Conservation (phyloP, 2,888 invertebrate species). For the Phrixothrix hirtus region DNA sequence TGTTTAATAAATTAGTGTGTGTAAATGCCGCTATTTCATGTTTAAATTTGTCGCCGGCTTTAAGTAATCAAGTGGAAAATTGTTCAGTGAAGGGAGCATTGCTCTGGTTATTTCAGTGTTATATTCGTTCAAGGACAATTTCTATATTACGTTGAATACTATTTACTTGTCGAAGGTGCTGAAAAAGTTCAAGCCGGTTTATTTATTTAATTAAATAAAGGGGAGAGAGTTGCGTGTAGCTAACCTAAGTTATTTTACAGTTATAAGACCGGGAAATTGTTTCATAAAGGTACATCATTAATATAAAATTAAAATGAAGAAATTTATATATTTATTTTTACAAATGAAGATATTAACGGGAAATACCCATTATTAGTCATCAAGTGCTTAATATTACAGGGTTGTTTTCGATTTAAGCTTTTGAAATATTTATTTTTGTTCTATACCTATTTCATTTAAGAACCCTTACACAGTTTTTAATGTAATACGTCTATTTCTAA, state of each 20-base stretch:
- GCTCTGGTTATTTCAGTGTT: constrained; percentile 32
- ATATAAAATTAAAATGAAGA: no score
- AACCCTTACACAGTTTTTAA: not conserved
- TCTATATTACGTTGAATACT: constrained; percentile 28
- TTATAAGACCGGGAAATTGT: not conserved
- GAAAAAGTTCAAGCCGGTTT: not conserved
- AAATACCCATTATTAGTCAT: not conserved
- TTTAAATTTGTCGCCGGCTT: constrained; percentile 35
- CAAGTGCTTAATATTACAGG: not conserved
- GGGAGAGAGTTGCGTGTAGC: not conserved
- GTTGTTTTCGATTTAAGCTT: no score
- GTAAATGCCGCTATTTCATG: constrained; percentile 10
- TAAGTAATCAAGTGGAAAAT: constrained; percentile 25
- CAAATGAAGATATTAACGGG: not conserved
- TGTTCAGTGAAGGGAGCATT: constrained; percentile 30
- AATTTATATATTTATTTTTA: no score
- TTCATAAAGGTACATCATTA: no score
- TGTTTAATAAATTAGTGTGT: constrained; percentile 29
- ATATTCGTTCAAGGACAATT: constrained; percentile 31
- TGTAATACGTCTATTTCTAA: constrained; percentile 3
- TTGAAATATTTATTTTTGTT: no score
- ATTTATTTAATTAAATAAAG: not conserved
- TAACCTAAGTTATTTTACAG: not conserved
- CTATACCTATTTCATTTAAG: not conserved
- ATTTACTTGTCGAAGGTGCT: not conserved